phyloP scores from a whole-genome alignment of 1,140 invertebrate genomes.

The Oncopeltus fasciatus region DNA sequence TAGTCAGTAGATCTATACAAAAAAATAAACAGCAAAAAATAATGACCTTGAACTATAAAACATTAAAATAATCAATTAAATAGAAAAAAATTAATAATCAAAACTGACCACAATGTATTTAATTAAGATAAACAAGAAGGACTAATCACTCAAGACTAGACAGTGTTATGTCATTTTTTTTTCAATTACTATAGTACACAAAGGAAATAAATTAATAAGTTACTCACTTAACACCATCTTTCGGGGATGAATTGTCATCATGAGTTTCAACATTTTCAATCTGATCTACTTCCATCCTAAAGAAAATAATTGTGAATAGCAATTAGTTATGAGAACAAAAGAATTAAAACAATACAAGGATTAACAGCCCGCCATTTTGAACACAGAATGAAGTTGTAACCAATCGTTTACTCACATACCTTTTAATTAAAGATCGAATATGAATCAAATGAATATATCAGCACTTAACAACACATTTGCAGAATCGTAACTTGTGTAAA shows the following conservation, averaged over 20 bases:
- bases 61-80: too few relatives aligned
- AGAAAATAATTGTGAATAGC: background rate
- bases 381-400: background rate
- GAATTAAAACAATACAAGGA: background rate
- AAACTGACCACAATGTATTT: too few relatives aligned
- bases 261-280: background rate
- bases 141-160: too few relatives aligned
- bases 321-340: background rate
- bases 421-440: too few relatives aligned
- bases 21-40: background rate
- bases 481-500: too few relatives aligned
- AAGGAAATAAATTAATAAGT: too few relatives aligned
- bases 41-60: slow-evolving; percentile 9
- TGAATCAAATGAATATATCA: too few relatives aligned
- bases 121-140: too few relatives aligned
- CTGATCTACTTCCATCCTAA: slow-evolving; percentile 1
- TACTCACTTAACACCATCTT: slow-evolving; percentile 5
- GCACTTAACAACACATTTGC: too few relatives aligned
- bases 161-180: too few relatives aligned
- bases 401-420: slow-evolving; percentile 2
- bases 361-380: slow-evolving; percentile 12
- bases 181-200: too few relatives aligned
- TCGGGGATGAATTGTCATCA: background rate
- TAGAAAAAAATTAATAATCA: too few relatives aligned
- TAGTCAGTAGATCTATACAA: slow-evolving; percentile 22